A percentile compares a stretch with the other conserved stretches of the same genome.
These are phyloP conservation scores for Epistrophe grossulariae DNA, from an alignment of 2,888 invertebrate genomes.

Conservation along the genomic window DNA sequence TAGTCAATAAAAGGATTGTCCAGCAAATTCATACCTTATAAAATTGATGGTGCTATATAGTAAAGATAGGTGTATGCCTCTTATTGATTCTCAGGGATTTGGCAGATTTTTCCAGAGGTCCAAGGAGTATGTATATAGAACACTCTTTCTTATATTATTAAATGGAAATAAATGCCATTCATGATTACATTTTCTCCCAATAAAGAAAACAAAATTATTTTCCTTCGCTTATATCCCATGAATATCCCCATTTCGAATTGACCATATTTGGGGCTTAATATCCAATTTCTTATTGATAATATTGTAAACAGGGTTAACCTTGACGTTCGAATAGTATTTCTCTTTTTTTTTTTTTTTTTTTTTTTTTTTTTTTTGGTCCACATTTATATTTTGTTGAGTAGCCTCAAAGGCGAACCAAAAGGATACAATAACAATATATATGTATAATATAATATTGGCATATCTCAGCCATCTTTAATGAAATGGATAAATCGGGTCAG, in stretches of 20 bases:
- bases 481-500: slow-evolving; percentile 15
- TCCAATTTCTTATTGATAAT: slow-evolving; percentile 60
- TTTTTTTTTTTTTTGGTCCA: not conserved
- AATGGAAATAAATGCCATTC: slow-evolving; percentile 5
- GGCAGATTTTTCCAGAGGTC: not conserved
- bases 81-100: not conserved
- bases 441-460: not conserved
- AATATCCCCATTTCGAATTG: not conserved
- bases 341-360: not conserved
- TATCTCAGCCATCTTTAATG: slow-evolving; percentile 7
- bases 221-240: not conserved
- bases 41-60: not conserved
- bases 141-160: not conserved
- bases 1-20: not conserved
- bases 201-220: slow-evolving; percentile 6
- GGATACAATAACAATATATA: not conserved
- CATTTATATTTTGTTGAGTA: not conserved
- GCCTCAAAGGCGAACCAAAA: not conserved
- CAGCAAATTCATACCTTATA: not conserved
- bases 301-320: slow-evolving; percentile 17
- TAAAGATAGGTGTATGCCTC: not conserved
- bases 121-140: not conserved
- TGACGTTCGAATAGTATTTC: not conserved
- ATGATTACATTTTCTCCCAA: not conserved
- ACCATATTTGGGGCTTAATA: slow-evolving; percentile 38